Conservation (phyloP, 2,113 vertebrate species). For the Corydoras maculifer region DNA sequence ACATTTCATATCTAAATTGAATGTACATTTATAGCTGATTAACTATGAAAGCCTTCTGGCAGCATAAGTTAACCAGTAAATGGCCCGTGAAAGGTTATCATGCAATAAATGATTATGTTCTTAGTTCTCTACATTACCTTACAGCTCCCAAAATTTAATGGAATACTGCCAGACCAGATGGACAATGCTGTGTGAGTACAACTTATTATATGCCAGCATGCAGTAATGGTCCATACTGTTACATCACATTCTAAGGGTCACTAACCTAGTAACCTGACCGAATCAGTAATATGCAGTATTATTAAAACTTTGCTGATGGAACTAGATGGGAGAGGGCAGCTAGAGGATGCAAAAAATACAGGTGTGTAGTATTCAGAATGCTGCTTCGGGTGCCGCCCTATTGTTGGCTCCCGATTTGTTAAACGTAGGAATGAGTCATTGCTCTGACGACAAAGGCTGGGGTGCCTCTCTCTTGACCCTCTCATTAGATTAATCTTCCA, state of each 20-base stretch:
- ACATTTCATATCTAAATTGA: too few species aligned
- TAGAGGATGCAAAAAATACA: constrained; percentile 50
- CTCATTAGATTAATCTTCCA: constrained; percentile 60
- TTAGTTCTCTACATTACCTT: too few species aligned
- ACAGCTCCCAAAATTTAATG: too few species aligned
- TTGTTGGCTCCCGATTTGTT: constrained; percentile 47
- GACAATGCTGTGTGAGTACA: too few species aligned
- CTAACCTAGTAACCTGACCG: too few species aligned
- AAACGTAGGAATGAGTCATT: constrained; percentile 61
- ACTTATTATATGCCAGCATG: not conserved
- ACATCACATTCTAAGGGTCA: constrained; percentile 1
- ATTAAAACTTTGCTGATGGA: constrained; percentile 55
- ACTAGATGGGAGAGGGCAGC: constrained; percentile 46
- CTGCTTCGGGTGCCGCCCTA: constrained; percentile 11
- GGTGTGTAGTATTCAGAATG: constrained; percentile 56
- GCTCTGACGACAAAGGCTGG: constrained; percentile 45
- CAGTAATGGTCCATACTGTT: not conserved
- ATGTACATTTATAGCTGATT: too few species aligned
- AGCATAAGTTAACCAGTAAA: too few species aligned
- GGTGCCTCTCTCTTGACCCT: constrained; percentile 50
- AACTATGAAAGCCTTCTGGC: too few species aligned
- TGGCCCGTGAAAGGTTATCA: too few species aligned
- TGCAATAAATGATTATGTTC: too few species aligned
- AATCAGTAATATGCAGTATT: constrained; percentile 15
- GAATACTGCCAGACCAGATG: too few species aligned